Base-by-base conservation (phyloP, 2,888 invertebrate species). In the Philopedon plagiatum region DNA sequence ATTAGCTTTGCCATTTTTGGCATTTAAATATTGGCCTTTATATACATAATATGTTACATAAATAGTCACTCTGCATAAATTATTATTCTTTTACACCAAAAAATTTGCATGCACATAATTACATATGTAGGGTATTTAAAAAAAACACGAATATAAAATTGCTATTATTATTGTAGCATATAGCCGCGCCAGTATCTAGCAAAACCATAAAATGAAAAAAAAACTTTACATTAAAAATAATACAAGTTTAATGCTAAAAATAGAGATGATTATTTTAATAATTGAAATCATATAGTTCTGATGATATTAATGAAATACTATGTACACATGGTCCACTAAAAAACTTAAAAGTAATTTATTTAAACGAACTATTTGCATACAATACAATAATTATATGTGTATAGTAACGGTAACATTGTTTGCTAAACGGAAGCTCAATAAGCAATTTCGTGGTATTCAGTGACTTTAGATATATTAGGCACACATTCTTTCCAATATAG, bases 321-420 rank as follows among this genome's bases (percentile, higher is more conserved):
- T 19, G 21, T 41, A 46, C 23, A 46, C 46, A 18, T 44, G 19
- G 18, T 18, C 21, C 15, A n/a, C n/a, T 8, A 46, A 37, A 37
- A 37, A 37, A 67, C 19, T 46, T 57, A 19, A 5, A 41, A 56
- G 46, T 60, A 65, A 71, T 71, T 65, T 66, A 71, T 66, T 71
- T 66, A 37, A 66, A 65, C 60, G 44, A 44, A 18, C 29, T 57
- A 71, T 71, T 72, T 58, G 32, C 67, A 68, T 68, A 68, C 72
- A 72, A 66, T 71, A 51, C 65, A 54, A 71, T 65, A 71, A 61
- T 64, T 65, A 65, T 60, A 61, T 60, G 26, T 51, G 15, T 70
- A 70, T 62, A 46, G 37, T 60, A 65, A 57, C 51, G 51, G 71
- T 57, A 57, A 44, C 57, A 64, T 64, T 71, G 64, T 65, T 71